Conservation (phyloP, 2,888 invertebrate species). For the Polydesmus complanatus region DNA sequence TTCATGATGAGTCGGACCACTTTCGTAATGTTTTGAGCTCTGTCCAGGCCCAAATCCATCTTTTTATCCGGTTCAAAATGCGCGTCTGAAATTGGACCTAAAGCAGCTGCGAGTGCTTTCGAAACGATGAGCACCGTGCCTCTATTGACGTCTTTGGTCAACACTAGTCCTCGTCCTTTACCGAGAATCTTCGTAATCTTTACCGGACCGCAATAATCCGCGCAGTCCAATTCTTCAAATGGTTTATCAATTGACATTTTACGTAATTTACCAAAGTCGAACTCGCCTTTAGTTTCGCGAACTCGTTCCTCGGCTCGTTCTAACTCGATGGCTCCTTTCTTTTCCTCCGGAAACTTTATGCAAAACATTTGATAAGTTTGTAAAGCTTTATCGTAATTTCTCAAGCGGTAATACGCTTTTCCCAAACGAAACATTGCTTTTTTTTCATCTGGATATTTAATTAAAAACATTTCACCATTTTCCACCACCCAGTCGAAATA, state of each 20-base stretch:
- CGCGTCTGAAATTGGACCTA: neutral
- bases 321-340: neutral
- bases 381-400: neutral
- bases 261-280: neutral
- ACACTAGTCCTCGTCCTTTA: constrained; percentile 5
- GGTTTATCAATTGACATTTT: neutral
- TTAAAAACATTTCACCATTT: neutral
- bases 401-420: neutral
- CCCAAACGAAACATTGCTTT: constrained; percentile 2
- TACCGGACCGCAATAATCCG: constrained; percentile 5
- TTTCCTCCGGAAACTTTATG: constrained; percentile 1
- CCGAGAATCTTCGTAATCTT: constrained; percentile 2
- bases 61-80: neutral
- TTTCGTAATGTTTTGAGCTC: neutral
- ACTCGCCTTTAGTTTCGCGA: neutral
- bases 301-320: neutral
- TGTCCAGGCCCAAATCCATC: neutral
- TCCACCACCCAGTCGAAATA: neutral
- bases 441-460: neutral
- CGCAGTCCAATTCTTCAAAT: neutral
- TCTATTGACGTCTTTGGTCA: constrained; percentile 1
- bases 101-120: neutral
- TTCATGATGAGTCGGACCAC: neutral
- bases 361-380: neutral
- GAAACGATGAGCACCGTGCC: neutral